Base-by-base conservation (phyloP, 1,140 invertebrate genomes). In the Drosophila tsacasi region DNA sequence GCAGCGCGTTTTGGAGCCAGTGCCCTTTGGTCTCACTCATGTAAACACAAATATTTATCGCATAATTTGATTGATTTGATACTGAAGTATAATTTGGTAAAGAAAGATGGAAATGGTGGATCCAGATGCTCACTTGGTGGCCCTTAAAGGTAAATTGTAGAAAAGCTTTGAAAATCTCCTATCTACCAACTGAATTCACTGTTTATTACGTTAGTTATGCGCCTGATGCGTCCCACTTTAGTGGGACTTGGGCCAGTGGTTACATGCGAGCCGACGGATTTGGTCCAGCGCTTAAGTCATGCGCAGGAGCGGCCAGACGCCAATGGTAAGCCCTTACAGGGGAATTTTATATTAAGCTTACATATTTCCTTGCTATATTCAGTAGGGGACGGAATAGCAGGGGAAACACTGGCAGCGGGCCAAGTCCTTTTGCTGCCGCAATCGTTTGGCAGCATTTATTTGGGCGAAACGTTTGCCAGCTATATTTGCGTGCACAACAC, bases 401-500 rank as follows among this genome's bases (percentile, higher is more conserved):
- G 71, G 3, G 97, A 98, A 94, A 96, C 96, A 3, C 94, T 98
- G 73, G 96, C 96, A 12, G 94, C 97, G 64, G 97, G 97, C 21
- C 96, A 98, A 81, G 97, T 98, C 93, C 94, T 99, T 69, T 94
- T 99, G 37, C 93, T 99, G 30, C 98, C 99, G 42, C 98, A 99
- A 94, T 98, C 97, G 93, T 99, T 99, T 94, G 98, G 98, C 94
- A 96, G 95, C 87, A 95, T 95, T 78, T 96, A 95, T 82, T 89
- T 96, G 23, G 99, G 99, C 21, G 99, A 99, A 95, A 99, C 98
- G 25, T 99, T 99, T 94, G 98, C 98, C 2, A 98, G 98, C 93
- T 99, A 99, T 92, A 96, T 99, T 57, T 98, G 97, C 94, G 97
- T 99, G 52, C 97, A 99, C 89, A 99, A 99, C 94, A 97, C 98